Evolutionary conservation across 1,140 invertebrate genomes (phyloP), one percentile per base, ranked within the genome.

Genomic region (Euura saliciscinereae): DNA sequence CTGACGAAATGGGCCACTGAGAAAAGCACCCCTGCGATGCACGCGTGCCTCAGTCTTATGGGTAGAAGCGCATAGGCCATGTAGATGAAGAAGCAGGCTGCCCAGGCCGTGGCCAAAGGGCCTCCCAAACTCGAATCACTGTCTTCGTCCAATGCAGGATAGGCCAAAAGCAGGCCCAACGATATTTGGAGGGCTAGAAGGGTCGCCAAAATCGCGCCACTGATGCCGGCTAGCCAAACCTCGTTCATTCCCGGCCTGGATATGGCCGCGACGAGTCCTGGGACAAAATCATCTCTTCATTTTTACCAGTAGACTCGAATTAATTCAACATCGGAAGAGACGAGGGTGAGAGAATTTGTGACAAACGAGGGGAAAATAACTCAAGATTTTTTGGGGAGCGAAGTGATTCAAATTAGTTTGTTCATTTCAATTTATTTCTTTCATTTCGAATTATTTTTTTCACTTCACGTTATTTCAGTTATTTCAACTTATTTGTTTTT

Each of bases 1-100:
- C 82, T 81, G 69, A 89, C 84, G 51, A 96, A 85, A 84, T 96
- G 94, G 73, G 93, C 89, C 43, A 90, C 81, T 13, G 91, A 91
- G 73, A 94, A 90, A 4, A 92, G 81, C 2, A 92, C 79, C 28
- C 95, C 95, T 43, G 92, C 92, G 45, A 94, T 84, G 44, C 94
- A 89, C 42, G 95, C 93, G 81, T 96, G 92, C 76, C 94, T 91
- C 76, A 97, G 90, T 68, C 94, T 89, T 59, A 97, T 90, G 2
- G 96, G 96, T 71, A 98, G 90, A 75, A 97, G 90, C 1, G 95
- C 94, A 81, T 97, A 97, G 44, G 94, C 94, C 86, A 97, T 90
- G 87, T 97, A 98, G 66, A 95, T 94, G 87, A 95, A 96, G 71
- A 97, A 90, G 10, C 94, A 89, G 6, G 91, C 91, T 3, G 90